Conservation (phyloP, 2,888 invertebrate genomes). For the Silvanus unidentatus region DNA sequence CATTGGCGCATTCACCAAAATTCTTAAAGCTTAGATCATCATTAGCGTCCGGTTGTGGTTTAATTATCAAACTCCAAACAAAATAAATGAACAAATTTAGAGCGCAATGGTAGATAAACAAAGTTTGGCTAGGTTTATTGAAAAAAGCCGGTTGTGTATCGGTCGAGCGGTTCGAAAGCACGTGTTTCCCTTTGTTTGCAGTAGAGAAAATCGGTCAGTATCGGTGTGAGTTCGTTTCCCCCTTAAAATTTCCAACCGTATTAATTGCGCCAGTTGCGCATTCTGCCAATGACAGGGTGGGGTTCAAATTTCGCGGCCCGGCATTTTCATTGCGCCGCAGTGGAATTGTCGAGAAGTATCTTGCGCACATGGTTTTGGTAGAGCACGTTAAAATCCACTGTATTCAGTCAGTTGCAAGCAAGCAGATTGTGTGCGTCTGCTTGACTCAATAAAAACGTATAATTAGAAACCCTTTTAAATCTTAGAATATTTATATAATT, state of each 20-base stretch:
- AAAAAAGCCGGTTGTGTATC: slow-evolving; percentile 16
- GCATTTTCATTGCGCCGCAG: slow-evolving; percentile 42
- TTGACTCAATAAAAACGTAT: slow-evolving; percentile 38
- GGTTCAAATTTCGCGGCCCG: slow-evolving; percentile 20
- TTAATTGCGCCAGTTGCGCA: slow-evolving; percentile 7
- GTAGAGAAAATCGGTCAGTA: slow-evolving; percentile 25
- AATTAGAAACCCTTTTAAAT: slow-evolving; percentile 29
- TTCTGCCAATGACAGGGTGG: slow-evolving; percentile 5
- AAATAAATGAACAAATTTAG: slow-evolving; percentile 12
- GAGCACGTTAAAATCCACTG: slow-evolving; percentile 34
- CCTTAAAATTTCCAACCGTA: slow-evolving; percentile 12
- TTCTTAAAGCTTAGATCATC: too few species aligned
- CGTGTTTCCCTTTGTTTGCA: slow-evolving; percentile 35
- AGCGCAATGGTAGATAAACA: too few species aligned
- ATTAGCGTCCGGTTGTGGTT: too few species aligned
- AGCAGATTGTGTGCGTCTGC: slow-evolving; percentile 40
- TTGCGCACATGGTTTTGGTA: slow-evolving; percentile 43
- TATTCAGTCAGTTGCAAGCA: slow-evolving; percentile 46
- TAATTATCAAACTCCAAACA: too few species aligned
- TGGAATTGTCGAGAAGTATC: slow-evolving; percentile 16
- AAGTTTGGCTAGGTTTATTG: too few species aligned
- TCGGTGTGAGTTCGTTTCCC: slow-evolving; percentile 11
- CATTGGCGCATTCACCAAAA: too few species aligned
- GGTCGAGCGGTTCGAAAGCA: slow-evolving; percentile 19
- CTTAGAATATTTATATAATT: slow-evolving; percentile 35